Percentiles rank a stretch among this genome's conserved stretches.
These are phyloP conservation scores for Drosophila athabasca DNA, from an alignment of 1,140 invertebrate species.

Conservation along the genomic window DNA sequence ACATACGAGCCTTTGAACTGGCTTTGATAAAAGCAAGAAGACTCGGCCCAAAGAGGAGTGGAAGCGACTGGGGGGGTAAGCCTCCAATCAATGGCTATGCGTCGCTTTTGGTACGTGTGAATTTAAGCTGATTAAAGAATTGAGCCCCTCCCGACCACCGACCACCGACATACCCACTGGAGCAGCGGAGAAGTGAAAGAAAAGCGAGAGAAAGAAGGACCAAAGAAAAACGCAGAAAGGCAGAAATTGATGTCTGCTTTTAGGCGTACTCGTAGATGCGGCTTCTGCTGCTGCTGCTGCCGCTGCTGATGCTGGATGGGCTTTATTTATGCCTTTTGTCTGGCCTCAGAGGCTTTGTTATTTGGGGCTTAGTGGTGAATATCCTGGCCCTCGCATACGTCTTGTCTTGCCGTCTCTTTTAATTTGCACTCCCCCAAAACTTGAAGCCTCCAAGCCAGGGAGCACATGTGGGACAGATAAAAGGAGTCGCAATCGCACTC, in stretches of 20 bases:
- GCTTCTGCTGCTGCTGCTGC: constrained; percentile 36
- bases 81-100: constrained; percentile 81
- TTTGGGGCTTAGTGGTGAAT: constrained; percentile 70
- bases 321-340: constrained; percentile 73
- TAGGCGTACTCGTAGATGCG: constrained; percentile 49
- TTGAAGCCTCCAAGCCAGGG: constrained; percentile 4
- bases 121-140: constrained; percentile 83
- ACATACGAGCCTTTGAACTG: constrained; percentile 80
- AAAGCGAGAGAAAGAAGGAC: constrained; percentile 3
- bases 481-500: constrained; percentile 5
- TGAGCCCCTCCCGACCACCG: constrained; percentile 43
- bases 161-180: constrained; percentile 3
- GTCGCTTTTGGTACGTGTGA: constrained; percentile 81
- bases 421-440: constrained; percentile 53
- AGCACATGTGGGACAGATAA: constrained; percentile 44
- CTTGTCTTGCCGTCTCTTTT: constrained; percentile 40
- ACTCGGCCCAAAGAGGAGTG: constrained; percentile 24
- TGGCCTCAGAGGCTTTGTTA: constrained; percentile 67
- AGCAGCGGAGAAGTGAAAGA: constrained; percentile 1
- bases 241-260: constrained; percentile 79
- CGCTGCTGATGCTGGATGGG: constrained; percentile 49
- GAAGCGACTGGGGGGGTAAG: constrained; percentile 43
- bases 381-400: constrained; percentile 14
- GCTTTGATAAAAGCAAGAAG: constrained; percentile 69
- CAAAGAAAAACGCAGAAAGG: constrained; percentile 50